phyloP scores from a whole-genome alignment of 1,140 invertebrate genomes.

The Zaprionus camerounensis region DNA sequence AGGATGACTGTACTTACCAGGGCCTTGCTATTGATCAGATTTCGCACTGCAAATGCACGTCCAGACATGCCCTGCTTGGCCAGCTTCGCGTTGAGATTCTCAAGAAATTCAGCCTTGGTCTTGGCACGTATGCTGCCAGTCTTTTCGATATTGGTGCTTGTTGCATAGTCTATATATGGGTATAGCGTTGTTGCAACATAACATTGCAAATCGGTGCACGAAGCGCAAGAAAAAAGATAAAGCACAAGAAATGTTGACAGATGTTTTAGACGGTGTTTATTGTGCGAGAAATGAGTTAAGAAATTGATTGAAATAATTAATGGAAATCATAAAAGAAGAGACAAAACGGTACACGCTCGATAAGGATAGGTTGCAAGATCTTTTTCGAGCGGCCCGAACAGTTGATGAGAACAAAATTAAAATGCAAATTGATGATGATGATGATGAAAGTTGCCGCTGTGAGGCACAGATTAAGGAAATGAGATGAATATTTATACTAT shows the following conservation, averaged over 20 bases:
- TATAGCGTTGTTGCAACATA: conserved; percentile 9
- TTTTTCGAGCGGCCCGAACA: conserved; percentile 3
- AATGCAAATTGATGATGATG: conserved; percentile 27
- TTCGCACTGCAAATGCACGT: conserved; percentile 86
- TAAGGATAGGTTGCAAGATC: conserved; percentile 4
- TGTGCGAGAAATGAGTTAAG: conserved; percentile 11
- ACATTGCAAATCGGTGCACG: conserved; percentile 43
- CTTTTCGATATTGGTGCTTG: conserved; percentile 84
- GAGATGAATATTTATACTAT: conserved; percentile 18
- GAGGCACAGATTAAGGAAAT: conserved; percentile 22
- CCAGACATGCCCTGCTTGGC: conserved; percentile 87
- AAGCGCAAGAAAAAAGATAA: conserved; percentile 54
- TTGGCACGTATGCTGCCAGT: conserved; percentile 84
- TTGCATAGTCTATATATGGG: conserved; percentile 74
- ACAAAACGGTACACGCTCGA: conserved; percentile 1
- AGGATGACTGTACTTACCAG: conserved; percentile 85
- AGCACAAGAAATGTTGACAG: conserved; percentile 27
- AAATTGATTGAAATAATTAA: conserved; percentile 9
- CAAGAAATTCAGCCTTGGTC: conserved; percentile 87
- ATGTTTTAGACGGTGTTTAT: conserved; percentile 4
- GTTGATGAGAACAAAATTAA: conserved; percentile 10
- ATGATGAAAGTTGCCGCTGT: conserved; percentile 19
- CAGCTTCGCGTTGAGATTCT: conserved; percentile 91
- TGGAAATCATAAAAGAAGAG: conserved; percentile 11
- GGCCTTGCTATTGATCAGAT: conserved; percentile 88